Evolutionary conservation across 2,113 vertebrate species (phyloP).

Genomic region (Rhineura floridana): DNA sequence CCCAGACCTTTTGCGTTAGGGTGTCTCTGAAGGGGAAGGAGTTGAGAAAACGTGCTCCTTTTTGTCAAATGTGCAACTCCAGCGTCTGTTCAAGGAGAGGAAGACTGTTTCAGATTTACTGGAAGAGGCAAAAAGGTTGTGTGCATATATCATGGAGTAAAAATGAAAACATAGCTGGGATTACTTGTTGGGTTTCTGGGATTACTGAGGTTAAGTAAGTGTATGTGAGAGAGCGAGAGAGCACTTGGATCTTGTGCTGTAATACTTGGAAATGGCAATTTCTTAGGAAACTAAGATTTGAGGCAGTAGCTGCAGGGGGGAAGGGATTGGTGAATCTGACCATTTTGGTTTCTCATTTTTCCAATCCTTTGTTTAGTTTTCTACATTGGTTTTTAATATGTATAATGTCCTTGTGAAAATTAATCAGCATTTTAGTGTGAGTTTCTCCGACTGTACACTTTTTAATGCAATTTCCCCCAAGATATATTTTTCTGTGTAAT

Average conservation of each 20-base stretch:
- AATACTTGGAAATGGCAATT: slow-evolving; percentile 46
- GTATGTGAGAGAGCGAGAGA: background rate
- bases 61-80: background rate
- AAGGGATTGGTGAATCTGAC: background rate
- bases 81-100: no score
- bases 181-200: background rate
- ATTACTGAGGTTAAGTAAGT: background rate
- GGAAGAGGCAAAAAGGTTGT: background rate
- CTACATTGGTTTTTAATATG: no score
- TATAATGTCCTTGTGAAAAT: no score
- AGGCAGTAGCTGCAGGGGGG: background rate
- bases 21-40: background rate
- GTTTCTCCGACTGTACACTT: no score
- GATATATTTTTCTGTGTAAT: no score
- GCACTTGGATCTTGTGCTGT: slow-evolving; percentile 33
- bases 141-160: background rate
- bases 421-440: no score
- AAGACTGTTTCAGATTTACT: background rate
- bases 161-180: background rate
- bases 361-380: no score
- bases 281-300: slow-evolving; percentile 18
- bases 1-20: background rate
- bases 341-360: no score
- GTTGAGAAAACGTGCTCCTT: background rate
- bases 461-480: no score